Conservation (phyloP, 2,113 vertebrate species). For the Menidia beryllina region DNA sequence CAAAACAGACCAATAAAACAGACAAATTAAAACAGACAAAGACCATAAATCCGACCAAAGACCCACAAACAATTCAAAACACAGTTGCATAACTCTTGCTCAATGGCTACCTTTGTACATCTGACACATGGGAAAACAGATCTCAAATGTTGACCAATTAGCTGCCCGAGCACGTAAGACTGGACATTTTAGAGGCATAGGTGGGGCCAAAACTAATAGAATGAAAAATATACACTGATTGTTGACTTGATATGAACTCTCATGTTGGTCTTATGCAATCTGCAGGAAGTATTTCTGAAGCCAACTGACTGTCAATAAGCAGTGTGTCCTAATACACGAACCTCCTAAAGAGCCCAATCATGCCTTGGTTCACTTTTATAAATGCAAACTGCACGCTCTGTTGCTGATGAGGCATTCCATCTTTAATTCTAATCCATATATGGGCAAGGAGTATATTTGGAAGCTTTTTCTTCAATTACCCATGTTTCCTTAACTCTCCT, state of each 20-base stretch:
- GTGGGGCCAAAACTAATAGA: too few relatives aligned
- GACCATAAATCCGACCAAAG: too few relatives aligned
- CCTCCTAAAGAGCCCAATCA: slow-evolving; percentile 29
- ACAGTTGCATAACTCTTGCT: too few relatives aligned
- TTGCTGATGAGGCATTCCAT: slow-evolving; percentile 40
- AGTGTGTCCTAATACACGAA: slow-evolving; percentile 13
- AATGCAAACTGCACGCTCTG: slow-evolving; percentile 24
- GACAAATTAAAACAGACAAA: too few relatives aligned
- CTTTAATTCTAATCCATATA: slow-evolving; percentile 46
- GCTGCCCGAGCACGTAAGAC: too few relatives aligned
- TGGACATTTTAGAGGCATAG: too few relatives aligned
- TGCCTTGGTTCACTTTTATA: slow-evolving; percentile 45
- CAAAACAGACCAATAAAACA: too few relatives aligned
- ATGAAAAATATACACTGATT: too few relatives aligned
- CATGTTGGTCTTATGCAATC: slow-evolving; percentile 18
- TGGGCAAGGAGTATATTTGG: slow-evolving; percentile 26
- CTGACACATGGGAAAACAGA: too few relatives aligned
- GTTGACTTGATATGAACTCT: slow-evolving; percentile 1
- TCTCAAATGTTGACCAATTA: too few relatives aligned
- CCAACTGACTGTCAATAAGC: slow-evolving; percentile 35
- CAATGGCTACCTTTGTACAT: too few relatives aligned
- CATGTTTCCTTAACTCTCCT: slow-evolving; percentile 1
- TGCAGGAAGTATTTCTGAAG: slow-evolving; percentile 14
- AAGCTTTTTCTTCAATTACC: slow-evolving; percentile 20
- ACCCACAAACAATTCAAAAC: too few relatives aligned